A percentile compares a stretch with the other conserved stretches of the same genome.
These are phyloP conservation scores for Colletes gigas DNA, from an alignment of 1,140 invertebrate species.

Conservation along the genomic window DNA sequence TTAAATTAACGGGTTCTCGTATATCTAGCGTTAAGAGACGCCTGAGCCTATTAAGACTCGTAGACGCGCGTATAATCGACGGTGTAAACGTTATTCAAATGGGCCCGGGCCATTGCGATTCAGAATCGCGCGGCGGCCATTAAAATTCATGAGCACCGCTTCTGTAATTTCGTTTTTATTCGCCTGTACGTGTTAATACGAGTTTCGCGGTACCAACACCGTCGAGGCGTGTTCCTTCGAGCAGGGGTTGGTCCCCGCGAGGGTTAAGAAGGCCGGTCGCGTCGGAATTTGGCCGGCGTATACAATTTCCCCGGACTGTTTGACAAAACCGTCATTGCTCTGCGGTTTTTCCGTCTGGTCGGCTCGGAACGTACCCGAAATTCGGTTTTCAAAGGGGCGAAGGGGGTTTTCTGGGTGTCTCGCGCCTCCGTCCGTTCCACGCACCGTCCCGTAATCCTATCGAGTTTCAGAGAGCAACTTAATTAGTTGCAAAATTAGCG, in stretches of 20 bases:
- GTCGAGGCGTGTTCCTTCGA: background rate
- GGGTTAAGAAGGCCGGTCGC: background rate
- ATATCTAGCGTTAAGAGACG: background rate
- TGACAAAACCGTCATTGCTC: slow-evolving; percentile 28
- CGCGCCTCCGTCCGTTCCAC: background rate
- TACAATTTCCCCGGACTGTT: slow-evolving; percentile 40
- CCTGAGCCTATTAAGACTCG: slow-evolving; percentile 16
- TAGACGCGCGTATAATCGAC: slow-evolving; percentile 32
- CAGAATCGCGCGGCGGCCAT: slow-evolving; percentile 26
- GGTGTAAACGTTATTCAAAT: slow-evolving; percentile 43
- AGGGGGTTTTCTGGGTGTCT: background rate
- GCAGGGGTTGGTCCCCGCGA: slow-evolving; percentile 2
- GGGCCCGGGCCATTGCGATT: slow-evolving; percentile 27
- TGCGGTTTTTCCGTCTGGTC: slow-evolving; percentile 50
- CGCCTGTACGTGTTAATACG: slow-evolving; percentile 24
- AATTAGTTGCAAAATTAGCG: slow-evolving; percentile 68
- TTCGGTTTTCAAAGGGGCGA: slow-evolving; percentile 53
- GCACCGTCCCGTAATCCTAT: slow-evolving; percentile 27
- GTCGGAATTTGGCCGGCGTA: slow-evolving; percentile 18
- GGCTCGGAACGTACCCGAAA: slow-evolving; percentile 30
- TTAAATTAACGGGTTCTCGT: background rate
- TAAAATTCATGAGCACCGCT: slow-evolving; percentile 36
- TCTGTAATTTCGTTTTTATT: slow-evolving; percentile 41
- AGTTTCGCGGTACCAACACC: background rate
- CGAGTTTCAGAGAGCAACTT: slow-evolving; percentile 56